Percentiles rank a stretch among this genome's conserved stretches.
These are phyloP conservation scores for Lacerta bilineata DNA, from an alignment of 2,797 vertebrate species.

Conservation along the genomic window DNA sequence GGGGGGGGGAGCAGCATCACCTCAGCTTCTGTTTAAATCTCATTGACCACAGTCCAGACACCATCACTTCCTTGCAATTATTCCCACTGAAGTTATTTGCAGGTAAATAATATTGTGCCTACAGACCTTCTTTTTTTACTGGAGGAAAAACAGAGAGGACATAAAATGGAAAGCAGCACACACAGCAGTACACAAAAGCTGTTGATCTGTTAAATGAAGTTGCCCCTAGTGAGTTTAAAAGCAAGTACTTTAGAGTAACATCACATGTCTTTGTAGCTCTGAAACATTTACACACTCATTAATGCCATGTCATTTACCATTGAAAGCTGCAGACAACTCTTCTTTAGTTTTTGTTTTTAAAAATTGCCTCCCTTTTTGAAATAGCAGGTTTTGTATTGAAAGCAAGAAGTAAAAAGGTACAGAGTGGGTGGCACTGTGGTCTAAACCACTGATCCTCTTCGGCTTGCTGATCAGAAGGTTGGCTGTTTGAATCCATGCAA, in stretches of 20 bases:
- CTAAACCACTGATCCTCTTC: too few species aligned
- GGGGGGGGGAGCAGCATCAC: not conserved
- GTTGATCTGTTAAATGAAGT: conserved; percentile 31
- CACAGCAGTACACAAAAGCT: not conserved
- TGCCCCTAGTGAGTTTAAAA: conserved; percentile 17
- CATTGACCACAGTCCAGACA: not conserved
- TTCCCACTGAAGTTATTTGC: not conserved
- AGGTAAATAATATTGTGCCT: conserved; percentile 7
- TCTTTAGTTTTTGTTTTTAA: not conserved
- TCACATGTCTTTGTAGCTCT: conserved; percentile 22
- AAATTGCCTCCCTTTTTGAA: conserved; percentile 14
- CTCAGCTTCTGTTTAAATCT: conserved; percentile 6
- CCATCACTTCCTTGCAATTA: not conserved
- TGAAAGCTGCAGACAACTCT: not conserved
- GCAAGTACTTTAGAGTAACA: conserved; percentile 28
- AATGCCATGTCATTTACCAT: conserved; percentile 20
- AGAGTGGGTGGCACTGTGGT: too few species aligned
- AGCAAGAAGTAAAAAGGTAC: not conserved
- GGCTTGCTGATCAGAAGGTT: too few species aligned
- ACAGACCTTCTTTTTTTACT: conserved; percentile 2
- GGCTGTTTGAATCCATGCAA: too few species aligned
- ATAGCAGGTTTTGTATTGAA: not conserved
- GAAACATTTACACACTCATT: conserved; percentile 36
- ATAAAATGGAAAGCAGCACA: not conserved
- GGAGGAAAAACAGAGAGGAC: not conserved